Conservation (phyloP, 2,113 vertebrate species). For the Illadopsis cleaveri region DNA sequence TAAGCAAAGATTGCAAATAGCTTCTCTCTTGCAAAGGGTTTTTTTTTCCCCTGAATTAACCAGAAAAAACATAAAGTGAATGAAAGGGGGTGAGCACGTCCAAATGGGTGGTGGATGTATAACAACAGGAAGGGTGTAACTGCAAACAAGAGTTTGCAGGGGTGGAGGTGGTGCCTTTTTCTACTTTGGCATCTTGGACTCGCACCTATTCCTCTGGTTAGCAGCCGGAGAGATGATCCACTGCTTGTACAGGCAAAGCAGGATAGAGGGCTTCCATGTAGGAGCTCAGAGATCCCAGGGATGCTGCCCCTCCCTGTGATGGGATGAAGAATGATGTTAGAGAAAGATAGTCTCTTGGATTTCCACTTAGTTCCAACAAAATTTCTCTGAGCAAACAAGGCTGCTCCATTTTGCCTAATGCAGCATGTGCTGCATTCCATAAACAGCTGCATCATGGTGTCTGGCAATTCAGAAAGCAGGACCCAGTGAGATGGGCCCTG, state of each 20-base stretch:
- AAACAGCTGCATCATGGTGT: background rate
- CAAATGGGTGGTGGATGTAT: background rate
- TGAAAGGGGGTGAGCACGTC: background rate
- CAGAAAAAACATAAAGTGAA: background rate
- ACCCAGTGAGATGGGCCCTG: background rate
- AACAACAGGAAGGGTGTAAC: background rate
- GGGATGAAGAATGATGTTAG: background rate
- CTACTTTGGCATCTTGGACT: background rate
- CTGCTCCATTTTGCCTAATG: background rate
- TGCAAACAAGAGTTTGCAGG: background rate
- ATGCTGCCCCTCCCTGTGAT: background rate
- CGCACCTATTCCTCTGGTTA: background rate
- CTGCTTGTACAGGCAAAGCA: rapidly evolving
- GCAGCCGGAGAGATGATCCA: background rate
- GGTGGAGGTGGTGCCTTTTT: background rate
- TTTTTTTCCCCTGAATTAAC: background rate
- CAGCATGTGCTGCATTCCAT: background rate
- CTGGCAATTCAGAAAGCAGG: background rate
- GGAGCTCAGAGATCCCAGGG: background rate
- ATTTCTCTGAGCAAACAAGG: background rate
- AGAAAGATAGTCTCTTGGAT: background rate
- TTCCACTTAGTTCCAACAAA: background rate
- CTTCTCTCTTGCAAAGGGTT: background rate
- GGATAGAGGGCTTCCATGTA: background rate
- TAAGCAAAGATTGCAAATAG: background rate